Percentiles rank a stretch among this genome's conserved stretches.
phyloP scores from a whole-genome alignment of 2,113 vertebrate genomes.

The Oxyruncus cristatus region DNA sequence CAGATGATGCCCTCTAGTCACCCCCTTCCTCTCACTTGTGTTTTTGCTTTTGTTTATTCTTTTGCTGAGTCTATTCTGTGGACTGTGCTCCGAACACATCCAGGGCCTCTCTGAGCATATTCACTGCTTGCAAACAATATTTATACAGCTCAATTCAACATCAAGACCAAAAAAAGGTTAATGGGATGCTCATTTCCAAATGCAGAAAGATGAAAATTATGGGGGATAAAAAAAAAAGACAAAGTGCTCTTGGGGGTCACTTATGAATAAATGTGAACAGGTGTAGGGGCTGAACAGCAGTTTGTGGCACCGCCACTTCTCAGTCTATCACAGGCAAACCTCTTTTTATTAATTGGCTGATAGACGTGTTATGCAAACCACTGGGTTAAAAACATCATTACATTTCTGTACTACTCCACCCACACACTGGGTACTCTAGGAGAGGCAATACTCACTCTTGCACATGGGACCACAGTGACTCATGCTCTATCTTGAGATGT shows the following conservation, averaged over 20 bases:
- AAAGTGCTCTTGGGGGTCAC: neutral
- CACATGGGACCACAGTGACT: neutral
- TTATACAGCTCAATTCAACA: neutral
- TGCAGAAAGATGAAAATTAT: neutral
- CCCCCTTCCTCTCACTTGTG: neutral
- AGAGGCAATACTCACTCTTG: neutral
- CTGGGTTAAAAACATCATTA: neutral
- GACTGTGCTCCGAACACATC: neutral
- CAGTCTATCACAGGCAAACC: neutral
- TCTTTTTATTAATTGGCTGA: neutral
- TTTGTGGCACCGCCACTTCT: neutral
- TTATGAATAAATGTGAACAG: neutral
- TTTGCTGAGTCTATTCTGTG: fast-evolving
- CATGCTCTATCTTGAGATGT: neutral
- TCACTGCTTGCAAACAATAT: neutral
- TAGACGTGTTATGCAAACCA: neutral
- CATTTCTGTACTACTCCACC: neutral
- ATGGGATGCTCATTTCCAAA: neutral
- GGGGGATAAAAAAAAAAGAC: neutral
- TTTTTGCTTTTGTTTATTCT: neutral
- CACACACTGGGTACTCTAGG: fast-evolving
- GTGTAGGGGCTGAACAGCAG: neutral
- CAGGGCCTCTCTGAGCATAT: neutral
- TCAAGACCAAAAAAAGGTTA: neutral
- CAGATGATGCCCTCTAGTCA: neutral